phyloP scores from a whole-genome alignment of 1,140 invertebrate species.

The Dysdera silvatica region DNA sequence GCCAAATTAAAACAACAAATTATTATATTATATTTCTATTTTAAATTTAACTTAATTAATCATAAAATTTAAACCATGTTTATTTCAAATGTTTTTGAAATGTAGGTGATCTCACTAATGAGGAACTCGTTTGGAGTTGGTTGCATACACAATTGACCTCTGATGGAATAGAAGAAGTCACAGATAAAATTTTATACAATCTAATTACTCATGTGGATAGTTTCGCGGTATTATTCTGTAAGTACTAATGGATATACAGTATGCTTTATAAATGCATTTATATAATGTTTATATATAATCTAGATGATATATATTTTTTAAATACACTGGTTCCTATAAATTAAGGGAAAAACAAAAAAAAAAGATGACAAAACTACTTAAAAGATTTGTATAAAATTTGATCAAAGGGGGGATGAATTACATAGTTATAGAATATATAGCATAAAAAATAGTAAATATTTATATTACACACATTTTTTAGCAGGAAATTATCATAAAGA shows the following conservation, averaged over 20 bases:
- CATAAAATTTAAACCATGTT: too few species aligned
- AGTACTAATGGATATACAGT: constrained; percentile 43
- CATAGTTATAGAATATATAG: too few species aligned
- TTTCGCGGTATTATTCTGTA: constrained; percentile 86
- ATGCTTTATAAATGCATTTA: neutral
- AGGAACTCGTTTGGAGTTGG: constrained; percentile 39
- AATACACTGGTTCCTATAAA: too few species aligned
- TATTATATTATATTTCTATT: neutral
- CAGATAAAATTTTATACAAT: constrained; percentile 85
- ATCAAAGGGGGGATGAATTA: too few species aligned
- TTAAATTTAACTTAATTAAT: too few species aligned
- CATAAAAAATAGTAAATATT: too few species aligned
- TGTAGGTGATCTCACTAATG: constrained; percentile 39
- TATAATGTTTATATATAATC: neutral
- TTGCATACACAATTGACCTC: constrained; percentile 52
- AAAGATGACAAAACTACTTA: too few species aligned
- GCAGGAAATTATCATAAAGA: too few species aligned
- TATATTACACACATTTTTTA: too few species aligned
- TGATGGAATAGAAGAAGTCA: constrained; percentile 91
- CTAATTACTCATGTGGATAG: constrained; percentile 79
- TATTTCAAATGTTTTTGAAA: too few species aligned
- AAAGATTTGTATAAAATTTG: too few species aligned
- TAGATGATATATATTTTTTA: neutral
- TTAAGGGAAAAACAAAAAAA: too few species aligned
- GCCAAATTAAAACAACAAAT: neutral